phyloP scores from a whole-genome alignment of 2,797 vertebrate species.

The Eulemur mongoz region DNA sequence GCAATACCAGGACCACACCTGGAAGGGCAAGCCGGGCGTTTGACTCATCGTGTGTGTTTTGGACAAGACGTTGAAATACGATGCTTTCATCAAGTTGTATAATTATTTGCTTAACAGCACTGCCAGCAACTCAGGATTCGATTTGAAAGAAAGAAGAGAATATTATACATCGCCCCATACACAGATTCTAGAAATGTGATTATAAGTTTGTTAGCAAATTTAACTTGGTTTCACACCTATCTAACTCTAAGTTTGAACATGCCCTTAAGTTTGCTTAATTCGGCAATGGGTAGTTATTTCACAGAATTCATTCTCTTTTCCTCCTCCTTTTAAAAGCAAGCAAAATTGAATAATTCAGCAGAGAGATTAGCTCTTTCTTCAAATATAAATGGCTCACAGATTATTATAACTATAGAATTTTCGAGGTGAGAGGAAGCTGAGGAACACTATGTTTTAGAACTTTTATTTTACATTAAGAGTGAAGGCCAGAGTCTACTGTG shows the following conservation, averaged over 20 bases:
- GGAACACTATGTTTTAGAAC: background rate
- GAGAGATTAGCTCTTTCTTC: conserved; percentile 11
- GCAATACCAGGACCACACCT: conserved; percentile 65
- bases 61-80: conserved; percentile 77
- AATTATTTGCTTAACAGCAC: conserved; percentile 81
- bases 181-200: conserved; percentile 69
- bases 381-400: background rate
- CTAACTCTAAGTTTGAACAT: conserved; percentile 70
- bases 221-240: conserved; percentile 81
- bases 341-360: background rate
- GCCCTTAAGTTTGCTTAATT: conserved; percentile 55
- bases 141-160: conserved; percentile 77
- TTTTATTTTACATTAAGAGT: background rate
- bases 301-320: conserved; percentile 56
- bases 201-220: conserved; percentile 81
- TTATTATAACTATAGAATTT: background rate
- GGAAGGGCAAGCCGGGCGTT: conserved; percentile 67
- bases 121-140: conserved; percentile 78
- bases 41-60: conserved; percentile 79
- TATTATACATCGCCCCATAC: conserved; percentile 62
- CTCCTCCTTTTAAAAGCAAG: background rate
- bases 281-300: conserved; percentile 51
- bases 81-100: conserved; percentile 77
- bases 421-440: background rate
- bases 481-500: background rate